Evolutionary conservation across 2,888 invertebrate genomes (phyloP).

Genomic region (Agrotis clavis): DNA sequence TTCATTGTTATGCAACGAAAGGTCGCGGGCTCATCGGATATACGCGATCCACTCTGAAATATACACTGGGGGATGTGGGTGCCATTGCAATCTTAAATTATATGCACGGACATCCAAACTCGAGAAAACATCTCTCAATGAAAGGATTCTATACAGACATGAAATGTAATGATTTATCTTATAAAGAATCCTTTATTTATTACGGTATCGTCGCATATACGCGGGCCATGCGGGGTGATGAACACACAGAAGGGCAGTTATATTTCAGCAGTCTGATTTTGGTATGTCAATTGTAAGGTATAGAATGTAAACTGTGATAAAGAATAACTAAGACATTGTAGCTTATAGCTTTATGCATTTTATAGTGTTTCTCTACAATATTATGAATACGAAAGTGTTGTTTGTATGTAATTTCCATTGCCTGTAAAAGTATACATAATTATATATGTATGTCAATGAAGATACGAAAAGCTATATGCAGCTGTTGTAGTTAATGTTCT

Average conservation of each 20-base stretch:
- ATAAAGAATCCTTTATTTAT: neutral
- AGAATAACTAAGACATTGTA: too few relatives aligned
- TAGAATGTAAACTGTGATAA: too few relatives aligned
- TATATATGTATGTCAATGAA: too few relatives aligned
- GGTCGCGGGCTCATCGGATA: slow-evolving; percentile 34
- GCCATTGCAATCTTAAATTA: slow-evolving; percentile 43
- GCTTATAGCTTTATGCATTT: neutral
- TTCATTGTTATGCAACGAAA: slow-evolving; percentile 54
- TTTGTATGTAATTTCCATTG: too few relatives aligned
- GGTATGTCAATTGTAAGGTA: neutral
- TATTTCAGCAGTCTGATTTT: neutral
- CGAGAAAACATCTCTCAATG: too few relatives aligned
- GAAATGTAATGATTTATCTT: neutral
- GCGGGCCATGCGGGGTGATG: neutral
- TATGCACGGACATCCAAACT: slow-evolving; percentile 20
- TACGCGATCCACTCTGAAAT: slow-evolving; percentile 20
- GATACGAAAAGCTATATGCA: too few relatives aligned
- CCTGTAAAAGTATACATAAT: too few relatives aligned
- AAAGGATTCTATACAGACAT: neutral
- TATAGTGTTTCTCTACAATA: too few relatives aligned
- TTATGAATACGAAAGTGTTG: too few relatives aligned
- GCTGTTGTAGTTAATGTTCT: neutral
- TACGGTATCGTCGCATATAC: neutral
- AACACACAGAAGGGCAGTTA: neutral
- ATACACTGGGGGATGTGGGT: slow-evolving; percentile 8